Conservation (phyloP, 2,797 vertebrate species). For the Forpus xanthops region DNA sequence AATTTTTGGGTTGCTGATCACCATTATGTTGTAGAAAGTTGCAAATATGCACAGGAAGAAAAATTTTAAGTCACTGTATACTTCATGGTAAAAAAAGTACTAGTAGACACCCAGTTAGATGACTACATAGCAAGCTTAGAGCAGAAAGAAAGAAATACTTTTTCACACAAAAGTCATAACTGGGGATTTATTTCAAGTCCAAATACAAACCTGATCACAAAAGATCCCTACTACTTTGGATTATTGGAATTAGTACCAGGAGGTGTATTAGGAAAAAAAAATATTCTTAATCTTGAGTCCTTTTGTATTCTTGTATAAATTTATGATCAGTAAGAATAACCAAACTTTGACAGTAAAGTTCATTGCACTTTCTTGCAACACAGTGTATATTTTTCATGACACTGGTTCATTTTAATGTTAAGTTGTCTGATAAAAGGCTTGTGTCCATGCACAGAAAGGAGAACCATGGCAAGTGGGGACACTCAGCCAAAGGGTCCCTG, state of each 20-base stretch:
- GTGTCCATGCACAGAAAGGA: neutral
- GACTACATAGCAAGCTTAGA: neutral
- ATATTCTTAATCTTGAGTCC: neutral
- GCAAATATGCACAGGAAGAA: neutral
- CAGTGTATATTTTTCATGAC: neutral
- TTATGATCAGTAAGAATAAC: neutral
- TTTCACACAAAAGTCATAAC: neutral
- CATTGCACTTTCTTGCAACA: neutral
- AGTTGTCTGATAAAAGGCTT: neutral
- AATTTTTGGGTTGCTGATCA: neutral
- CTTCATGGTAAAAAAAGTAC: neutral
- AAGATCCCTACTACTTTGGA: neutral
- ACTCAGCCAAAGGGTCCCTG: neutral
- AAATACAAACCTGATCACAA: neutral
- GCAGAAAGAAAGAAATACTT: neutral
- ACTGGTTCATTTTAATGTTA: neutral
- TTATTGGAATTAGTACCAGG: neutral
- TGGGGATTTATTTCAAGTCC: neutral
- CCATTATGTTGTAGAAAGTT: neutral
- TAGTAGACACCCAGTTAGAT: neutral
- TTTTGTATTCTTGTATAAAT: neutral
- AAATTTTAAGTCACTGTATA: neutral
- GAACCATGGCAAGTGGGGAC: neutral
- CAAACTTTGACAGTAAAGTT: neutral
- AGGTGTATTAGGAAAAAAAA: neutral